Base-by-base conservation (phyloP, 2,888 invertebrate genomes). In the Epiblema foenella region DNA sequence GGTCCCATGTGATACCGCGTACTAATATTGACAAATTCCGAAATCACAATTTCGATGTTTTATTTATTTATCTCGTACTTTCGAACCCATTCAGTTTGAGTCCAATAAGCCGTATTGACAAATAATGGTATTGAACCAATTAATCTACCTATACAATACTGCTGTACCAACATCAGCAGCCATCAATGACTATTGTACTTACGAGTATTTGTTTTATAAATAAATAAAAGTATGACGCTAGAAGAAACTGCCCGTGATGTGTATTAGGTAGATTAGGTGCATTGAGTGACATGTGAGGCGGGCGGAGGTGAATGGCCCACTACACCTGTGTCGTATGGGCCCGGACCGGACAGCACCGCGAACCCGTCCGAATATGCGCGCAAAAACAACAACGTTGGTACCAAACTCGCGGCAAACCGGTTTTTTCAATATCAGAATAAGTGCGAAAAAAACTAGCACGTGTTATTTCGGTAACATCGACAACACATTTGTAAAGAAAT, bases 351-450 rank as follows among this genome's bases (percentile, higher is more conserved):
- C 76, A 76, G 72, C 75, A 75, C n/a, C n/a, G n/a, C n/a, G n/a
- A n/a, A 75, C 75, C 74, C 82, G 81, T 79, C 88, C 88, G 83
- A 91, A 91, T 86, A 87, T 88, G 87, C 86, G 83, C 82, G 78
- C 83, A 85, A 88, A 89, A 88, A 84, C 79, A 79, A 78, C 76
- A 76, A 77, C 76, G 73, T 72, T 77, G 78, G 79, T 82, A 85
- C 84, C 72, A 46, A 46, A 15, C 86, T 84, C 42, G n/a, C 42
- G 24, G 57, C 29, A 52, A 59, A 58, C 70, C 42, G 10, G 65
- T 58, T 56, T n/a, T 69, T 69, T n/a, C 20, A 42, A 52, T 69
- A 63, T 57, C 20, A 56, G 56, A 63, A 33, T 62, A 37, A 20
- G 9, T 62, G 69, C 54, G 54, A 63, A 39, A 63, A 67, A 58